Evolutionary conservation across 1,140 invertebrate genomes (phyloP).

Genomic region (Pogonomyrmex californicus): DNA sequence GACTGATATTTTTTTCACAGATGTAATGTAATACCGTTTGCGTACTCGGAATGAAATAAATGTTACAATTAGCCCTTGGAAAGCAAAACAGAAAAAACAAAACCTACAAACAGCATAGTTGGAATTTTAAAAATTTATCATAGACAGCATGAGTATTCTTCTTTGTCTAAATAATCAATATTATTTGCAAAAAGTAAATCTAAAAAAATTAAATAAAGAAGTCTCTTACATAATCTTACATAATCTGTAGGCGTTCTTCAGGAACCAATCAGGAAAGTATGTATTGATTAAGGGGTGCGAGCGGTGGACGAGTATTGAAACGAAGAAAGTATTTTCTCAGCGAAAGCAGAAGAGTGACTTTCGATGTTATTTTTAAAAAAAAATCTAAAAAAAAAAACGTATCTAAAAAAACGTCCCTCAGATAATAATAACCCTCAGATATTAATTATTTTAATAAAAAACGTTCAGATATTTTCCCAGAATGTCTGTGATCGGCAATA

Average conservation of each 20-base stretch:
- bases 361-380: background rate
- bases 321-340: background rate
- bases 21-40: too few species aligned
- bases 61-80: too few species aligned
- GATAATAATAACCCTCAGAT: background rate
- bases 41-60: too few species aligned
- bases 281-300: background rate
- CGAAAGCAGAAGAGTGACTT: background rate
- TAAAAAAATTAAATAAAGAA: too few species aligned
- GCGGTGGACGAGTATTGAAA: background rate
- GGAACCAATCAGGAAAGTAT: background rate
- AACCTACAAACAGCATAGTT: too few species aligned
- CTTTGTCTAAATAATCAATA: too few species aligned
- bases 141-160: too few species aligned
- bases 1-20: too few species aligned
- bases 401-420: background rate
- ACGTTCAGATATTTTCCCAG: constrained; percentile 19
- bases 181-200: too few species aligned
- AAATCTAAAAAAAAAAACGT: too few species aligned
- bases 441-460: constrained; percentile 27
- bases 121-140: too few species aligned
- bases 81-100: too few species aligned
- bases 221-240: constrained; percentile 22
- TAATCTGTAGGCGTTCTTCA: background rate
- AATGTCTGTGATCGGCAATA: background rate